phyloP scores from a whole-genome alignment of 1,140 invertebrate genomes.

The Anthonomus grandis region DNA sequence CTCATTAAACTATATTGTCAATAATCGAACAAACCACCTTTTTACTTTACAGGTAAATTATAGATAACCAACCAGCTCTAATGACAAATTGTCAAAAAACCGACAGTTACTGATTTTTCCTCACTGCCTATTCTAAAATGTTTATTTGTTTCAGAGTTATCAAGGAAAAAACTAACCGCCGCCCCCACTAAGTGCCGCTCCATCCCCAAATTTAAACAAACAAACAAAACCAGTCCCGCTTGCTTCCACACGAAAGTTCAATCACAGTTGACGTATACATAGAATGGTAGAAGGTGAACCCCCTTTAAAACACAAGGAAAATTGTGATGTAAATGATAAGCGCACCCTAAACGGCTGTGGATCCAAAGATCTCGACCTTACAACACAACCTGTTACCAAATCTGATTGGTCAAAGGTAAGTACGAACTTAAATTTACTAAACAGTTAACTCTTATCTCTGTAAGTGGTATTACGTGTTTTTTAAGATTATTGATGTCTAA shows the following conservation, averaged over 20 bases:
- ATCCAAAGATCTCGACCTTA: slow-evolving; percentile 67
- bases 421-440: too few species aligned
- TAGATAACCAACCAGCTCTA: too few species aligned
- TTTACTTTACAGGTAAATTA: too few species aligned
- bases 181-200: slow-evolving; percentile 35
- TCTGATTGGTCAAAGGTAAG: slow-evolving; percentile 32
- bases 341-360: slow-evolving; percentile 69
- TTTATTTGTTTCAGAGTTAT: slow-evolving; percentile 31
- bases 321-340: slow-evolving; percentile 77
- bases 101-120: too few species aligned
- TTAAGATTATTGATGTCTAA: too few species aligned
- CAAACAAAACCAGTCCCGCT: slow-evolving; percentile 18
- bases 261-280: slow-evolving; percentile 30
- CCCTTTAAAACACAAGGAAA: slow-evolving; percentile 37
- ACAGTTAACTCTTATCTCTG: too few species aligned
- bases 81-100: too few species aligned
- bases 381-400: slow-evolving; percentile 13
- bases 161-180: slow-evolving; percentile 30
- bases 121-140: neutral
- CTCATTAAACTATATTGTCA: too few species aligned
- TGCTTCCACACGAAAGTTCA: slow-evolving; percentile 20
- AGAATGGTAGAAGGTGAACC: slow-evolving; percentile 48
- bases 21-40: too few species aligned
- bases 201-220: slow-evolving; percentile 6
- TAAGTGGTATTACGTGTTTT: too few species aligned